Conservation (phyloP, 1,140 invertebrate genomes). For the Pseudomyrmex sp. region DNA sequence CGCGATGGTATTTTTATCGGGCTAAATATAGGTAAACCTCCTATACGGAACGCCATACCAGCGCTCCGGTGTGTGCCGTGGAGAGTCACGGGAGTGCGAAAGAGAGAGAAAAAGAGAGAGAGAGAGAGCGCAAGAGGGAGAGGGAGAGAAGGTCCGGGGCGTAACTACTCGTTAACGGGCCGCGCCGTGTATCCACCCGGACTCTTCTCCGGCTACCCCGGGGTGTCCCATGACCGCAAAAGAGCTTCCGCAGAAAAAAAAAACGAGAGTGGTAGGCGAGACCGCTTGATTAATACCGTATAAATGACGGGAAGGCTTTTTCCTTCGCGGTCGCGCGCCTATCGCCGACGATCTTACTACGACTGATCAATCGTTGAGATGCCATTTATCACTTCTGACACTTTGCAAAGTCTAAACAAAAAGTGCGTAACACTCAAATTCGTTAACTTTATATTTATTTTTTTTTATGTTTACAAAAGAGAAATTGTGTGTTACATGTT, state of each 20-base stretch:
- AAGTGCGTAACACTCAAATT: no score
- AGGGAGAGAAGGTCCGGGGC: constrained; percentile 60
- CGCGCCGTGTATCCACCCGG: constrained; percentile 56
- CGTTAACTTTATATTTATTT: no score
- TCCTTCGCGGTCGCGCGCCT: not conserved
- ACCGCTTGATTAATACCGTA: constrained; percentile 63
- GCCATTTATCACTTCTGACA: not conserved
- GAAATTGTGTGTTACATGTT: not conserved
- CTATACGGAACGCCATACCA: constrained; percentile 78
- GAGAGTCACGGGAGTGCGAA: constrained; percentile 43
- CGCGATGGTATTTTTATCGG: constrained; percentile 84
- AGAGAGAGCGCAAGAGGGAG: constrained; percentile 3
- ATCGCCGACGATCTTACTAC: constrained; percentile 2
- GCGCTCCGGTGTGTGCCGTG: constrained; percentile 38
- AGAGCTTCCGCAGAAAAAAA: constrained; percentile 74
- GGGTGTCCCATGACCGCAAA: constrained; percentile 76
- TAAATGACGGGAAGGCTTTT: constrained; percentile 6
- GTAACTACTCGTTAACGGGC: constrained; percentile 79
- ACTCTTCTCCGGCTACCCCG: constrained; percentile 68
- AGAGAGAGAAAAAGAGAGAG: constrained; percentile 5
- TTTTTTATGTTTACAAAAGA: no score
- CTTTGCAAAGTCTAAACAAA: no score
- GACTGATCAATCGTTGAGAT: constrained; percentile 5
- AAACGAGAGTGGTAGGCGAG: constrained; percentile 36
- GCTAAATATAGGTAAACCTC: constrained; percentile 83